Conservation (phyloP, 2,888 invertebrate genomes). For the Cephalotes varians region DNA sequence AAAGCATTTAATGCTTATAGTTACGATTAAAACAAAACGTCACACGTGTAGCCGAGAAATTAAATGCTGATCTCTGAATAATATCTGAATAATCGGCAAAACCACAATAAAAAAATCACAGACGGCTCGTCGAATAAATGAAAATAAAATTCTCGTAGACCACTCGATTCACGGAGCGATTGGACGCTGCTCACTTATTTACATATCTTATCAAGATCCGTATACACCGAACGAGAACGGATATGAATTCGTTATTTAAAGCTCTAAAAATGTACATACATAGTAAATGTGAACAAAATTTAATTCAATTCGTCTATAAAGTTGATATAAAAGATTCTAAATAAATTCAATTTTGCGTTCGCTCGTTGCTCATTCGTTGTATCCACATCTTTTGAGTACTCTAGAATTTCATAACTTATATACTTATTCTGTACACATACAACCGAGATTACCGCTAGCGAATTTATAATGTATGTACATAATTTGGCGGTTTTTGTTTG, state of each 20-base stretch:
- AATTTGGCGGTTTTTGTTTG: conserved; percentile 71
- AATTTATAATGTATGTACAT: conserved; percentile 76
- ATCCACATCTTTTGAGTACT: conserved; percentile 51
- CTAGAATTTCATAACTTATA: conserved; percentile 79
- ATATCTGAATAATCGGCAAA: conserved; percentile 31
- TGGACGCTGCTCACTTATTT: conserved; percentile 71
- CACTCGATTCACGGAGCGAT: conserved; percentile 67
- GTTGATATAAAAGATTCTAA: neutral
- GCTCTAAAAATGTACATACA: neutral
- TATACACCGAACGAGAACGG: conserved; percentile 15
- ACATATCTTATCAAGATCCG: conserved; percentile 62
- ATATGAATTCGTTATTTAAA: neutral
- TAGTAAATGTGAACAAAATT: conserved; percentile 2
- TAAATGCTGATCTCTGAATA: neutral
- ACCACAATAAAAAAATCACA: conserved; percentile 57
- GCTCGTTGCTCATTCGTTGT: neutral
- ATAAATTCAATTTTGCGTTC: neutral
- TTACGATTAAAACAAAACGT: conserved; percentile 58
- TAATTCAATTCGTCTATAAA: neutral
- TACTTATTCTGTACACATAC: conserved; percentile 80
- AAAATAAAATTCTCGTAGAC: conserved; percentile 57
- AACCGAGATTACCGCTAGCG: conserved; percentile 71
- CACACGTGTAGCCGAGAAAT: neutral
- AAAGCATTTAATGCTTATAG: conserved; percentile 39
- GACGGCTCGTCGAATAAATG: conserved; percentile 52